Conservation (phyloP, 2,113 vertebrate species). For the Cariama cristata region DNA sequence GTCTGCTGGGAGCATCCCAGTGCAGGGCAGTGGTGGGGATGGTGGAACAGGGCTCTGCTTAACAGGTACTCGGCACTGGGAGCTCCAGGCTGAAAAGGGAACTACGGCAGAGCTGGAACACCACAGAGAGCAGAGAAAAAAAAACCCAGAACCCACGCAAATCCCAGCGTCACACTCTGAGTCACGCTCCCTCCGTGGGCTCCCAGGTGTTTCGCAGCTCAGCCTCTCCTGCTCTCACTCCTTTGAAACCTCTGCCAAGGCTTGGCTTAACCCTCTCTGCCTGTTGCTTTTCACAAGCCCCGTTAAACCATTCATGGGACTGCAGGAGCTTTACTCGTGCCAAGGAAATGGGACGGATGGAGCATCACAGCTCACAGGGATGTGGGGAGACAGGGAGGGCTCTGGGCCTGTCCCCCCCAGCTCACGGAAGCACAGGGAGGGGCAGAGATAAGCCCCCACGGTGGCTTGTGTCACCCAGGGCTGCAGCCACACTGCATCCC, state of each 20-base stretch:
- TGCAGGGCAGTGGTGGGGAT: neutral
- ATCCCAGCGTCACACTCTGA: neutral
- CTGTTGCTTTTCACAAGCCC: neutral
- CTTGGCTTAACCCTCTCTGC: neutral
- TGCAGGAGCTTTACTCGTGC: neutral
- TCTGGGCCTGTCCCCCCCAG: too few species aligned
- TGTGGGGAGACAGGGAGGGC: too few species aligned
- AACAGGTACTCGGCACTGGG: accelerated
- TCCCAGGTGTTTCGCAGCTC: neutral
- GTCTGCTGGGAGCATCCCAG: neutral
- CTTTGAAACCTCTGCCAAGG: neutral
- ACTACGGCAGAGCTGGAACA: accelerated
- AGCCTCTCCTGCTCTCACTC: neutral
- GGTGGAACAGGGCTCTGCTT: neutral
- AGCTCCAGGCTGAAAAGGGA: neutral
- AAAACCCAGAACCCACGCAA: neutral
- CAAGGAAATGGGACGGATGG: neutral
- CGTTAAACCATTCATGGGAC: neutral
- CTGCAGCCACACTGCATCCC: neutral
- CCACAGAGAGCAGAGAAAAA: neutral
- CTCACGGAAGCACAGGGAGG: accelerated
- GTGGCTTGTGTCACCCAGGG: neutral
- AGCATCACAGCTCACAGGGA: neutral
- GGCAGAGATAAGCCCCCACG: neutral
- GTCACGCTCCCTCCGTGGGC: accelerated